Evolutionary conservation across 1,140 invertebrate species (phyloP).

Genomic region (Caenorhabditis inopinata): DNA sequence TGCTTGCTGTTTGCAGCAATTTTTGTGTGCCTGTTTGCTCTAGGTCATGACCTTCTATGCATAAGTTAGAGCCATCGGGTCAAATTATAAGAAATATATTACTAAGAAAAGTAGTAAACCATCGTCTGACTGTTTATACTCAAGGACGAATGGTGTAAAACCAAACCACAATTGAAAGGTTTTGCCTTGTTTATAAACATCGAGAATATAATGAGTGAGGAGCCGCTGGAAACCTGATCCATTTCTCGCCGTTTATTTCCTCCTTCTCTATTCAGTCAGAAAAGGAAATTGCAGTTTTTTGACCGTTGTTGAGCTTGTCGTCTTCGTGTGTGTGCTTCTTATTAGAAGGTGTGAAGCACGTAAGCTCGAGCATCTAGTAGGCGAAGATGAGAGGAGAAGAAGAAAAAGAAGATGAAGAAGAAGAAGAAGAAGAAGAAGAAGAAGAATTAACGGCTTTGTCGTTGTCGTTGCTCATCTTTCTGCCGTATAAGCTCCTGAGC

Average conservation of each 20-base stretch:
- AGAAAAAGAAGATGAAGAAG: background rate
- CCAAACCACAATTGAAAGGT: slow-evolving; percentile 6
- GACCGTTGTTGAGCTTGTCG: background rate
- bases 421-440: background rate
- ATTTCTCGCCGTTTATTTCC: background rate
- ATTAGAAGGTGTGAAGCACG: slow-evolving; percentile 3
- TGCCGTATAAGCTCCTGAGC: background rate
- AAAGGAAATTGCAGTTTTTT: background rate
- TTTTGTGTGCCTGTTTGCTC: too few relatives aligned
- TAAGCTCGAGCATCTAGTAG: background rate
- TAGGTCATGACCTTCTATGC: too few relatives aligned
- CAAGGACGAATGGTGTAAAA: too few relatives aligned
- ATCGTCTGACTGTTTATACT: too few relatives aligned
- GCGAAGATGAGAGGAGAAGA: too few relatives aligned
- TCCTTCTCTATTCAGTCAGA: background rate
- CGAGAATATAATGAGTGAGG: slow-evolving; percentile 15
- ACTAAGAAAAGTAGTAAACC: too few relatives aligned
- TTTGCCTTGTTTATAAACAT: slow-evolving; percentile 18
- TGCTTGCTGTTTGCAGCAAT: too few relatives aligned
- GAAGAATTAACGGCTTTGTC: background rate
- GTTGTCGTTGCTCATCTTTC: background rate
- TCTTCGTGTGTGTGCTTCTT: background rate
- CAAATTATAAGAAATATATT: too few relatives aligned
- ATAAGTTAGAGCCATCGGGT: too few relatives aligned
- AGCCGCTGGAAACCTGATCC: slow-evolving; percentile 23